A percentile compares a stretch with the other conserved stretches of the same genome.
These are phyloP conservation scores for Dynastes hyllus DNA, from an alignment of 2,888 invertebrate genomes.

Conservation along the genomic window DNA sequence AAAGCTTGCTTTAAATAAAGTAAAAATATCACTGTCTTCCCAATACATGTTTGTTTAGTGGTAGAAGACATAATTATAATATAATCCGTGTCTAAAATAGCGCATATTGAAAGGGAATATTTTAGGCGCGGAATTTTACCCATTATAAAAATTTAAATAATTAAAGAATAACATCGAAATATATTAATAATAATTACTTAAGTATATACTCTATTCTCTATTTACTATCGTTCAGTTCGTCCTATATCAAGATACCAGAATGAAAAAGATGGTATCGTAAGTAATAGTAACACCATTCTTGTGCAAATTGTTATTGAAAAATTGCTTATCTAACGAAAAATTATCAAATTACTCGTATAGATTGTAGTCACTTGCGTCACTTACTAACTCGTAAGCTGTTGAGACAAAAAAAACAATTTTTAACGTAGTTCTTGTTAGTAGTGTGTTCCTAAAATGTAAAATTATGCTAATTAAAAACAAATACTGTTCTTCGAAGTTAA, in stretches of 20 bases:
- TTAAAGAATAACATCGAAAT: conserved; percentile 40
- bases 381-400: not conserved
- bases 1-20: conserved; percentile 33
- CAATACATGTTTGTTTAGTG: conserved; percentile 29
- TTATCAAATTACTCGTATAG: not conserved
- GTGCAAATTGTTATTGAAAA: conserved; percentile 24
- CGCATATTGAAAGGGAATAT: not conserved
- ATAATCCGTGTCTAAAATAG: conserved; percentile 21
- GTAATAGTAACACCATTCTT: conserved; percentile 46
- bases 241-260: conserved; percentile 29
- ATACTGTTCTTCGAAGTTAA: conserved; percentile 16
- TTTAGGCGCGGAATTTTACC: not conserved
- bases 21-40: conserved; percentile 42
- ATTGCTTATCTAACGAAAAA: conserved; percentile 29
- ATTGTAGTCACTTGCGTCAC: not conserved
- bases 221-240: conserved; percentile 37
- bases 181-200: conserved; percentile 28
- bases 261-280: conserved; percentile 10
- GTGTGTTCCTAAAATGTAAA: conserved; percentile 5
- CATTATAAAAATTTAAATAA: conserved; percentile 9
- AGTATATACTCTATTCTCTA: conserved; percentile 22
- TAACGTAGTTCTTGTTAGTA: not conserved
- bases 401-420: not conserved
- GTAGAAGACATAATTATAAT: conserved; percentile 31
- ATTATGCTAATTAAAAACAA: conserved; percentile 2